phyloP scores from a whole-genome alignment of 1,140 invertebrate species.

The Leptinotarsa texana region DNA sequence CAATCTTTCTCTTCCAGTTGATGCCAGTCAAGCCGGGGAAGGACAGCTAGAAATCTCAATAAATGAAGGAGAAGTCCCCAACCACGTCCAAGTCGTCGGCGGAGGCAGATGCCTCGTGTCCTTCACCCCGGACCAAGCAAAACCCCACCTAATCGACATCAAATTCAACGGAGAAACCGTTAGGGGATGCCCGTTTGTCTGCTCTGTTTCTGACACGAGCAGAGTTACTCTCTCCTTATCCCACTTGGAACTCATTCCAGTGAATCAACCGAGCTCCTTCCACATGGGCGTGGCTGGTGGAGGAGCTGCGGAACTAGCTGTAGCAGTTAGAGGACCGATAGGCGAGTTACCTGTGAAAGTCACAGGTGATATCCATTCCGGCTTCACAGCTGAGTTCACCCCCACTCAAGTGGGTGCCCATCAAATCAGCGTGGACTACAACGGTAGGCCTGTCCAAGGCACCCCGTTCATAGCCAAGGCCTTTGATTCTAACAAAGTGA shows the following conservation, averaged over 20 bases:
- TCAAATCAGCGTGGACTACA: conserved; percentile 79
- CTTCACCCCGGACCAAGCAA: conserved; percentile 90
- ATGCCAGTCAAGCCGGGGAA: conserved; percentile 94
- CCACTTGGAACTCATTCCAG: conserved; percentile 84
- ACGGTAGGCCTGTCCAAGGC: conserved; percentile 82
- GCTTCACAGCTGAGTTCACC: conserved; percentile 89
- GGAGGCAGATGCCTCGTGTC: conserved; percentile 92
- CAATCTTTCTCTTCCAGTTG: conserved; percentile 68
- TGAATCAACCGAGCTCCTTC: conserved; percentile 84
- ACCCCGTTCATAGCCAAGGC: conserved; percentile 92
- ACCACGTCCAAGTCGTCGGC: conserved; percentile 94
- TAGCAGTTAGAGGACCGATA: conserved; percentile 80
- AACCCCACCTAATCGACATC: conserved; percentile 94
- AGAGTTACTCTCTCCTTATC: conserved; percentile 77
- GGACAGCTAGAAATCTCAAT: conserved; percentile 97
- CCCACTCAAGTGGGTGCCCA: conserved; percentile 89
- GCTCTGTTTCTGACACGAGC: conserved; percentile 79
- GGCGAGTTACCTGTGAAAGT: conserved; percentile 84
- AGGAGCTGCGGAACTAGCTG: conserved; percentile 82
- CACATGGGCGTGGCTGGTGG: conserved; percentile 87
- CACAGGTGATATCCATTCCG: conserved; percentile 83
- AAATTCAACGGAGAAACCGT: conserved; percentile 98
- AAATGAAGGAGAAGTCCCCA: conserved; percentile 96
- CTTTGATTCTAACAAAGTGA: conserved; percentile 79
- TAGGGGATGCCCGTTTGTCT: conserved; percentile 87